Evolutionary conservation across 2,113 vertebrate genomes (phyloP), one percentile per base, ranked within the genome.

Genomic region (Oriolus oriolus): DNA sequence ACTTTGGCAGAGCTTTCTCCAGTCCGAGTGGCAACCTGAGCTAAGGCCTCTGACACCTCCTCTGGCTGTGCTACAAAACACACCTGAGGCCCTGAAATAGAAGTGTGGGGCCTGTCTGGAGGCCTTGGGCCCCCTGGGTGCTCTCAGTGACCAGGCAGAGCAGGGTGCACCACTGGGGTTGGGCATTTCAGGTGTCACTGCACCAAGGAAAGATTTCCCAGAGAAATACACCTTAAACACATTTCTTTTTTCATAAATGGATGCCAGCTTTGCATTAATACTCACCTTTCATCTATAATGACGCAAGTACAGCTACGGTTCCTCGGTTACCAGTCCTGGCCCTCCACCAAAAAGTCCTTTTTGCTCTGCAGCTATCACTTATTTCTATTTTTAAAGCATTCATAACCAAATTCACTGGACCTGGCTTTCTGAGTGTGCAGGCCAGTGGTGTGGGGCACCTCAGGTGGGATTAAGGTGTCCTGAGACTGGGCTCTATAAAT

Each of bases 51-150:
- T 17, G 64, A 22, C 19, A 16, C 9, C 61, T 74, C 47, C 56
- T 61, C 13, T 21, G 39, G 22, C 10, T 54, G 39, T 27, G 23
- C 52, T 23, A 39, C 26, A 86, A 60, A 80, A 50, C 1, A 13
- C 61, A 11, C 57, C 42, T 1, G 5, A 33, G 13, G 13, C 28
- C 33, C 50, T 27, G 31, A 78, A 65, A 47, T 7, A 9, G 0
- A 16, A 30, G 1, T 2, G 16, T 39, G 19, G 2, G 2, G 0
- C 17, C 2, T 3, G 8, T 7, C 19, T 44, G 18, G 54, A n/a
- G n/a, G 22, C 45, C 53, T 11, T 14, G 42, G 28, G 13, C 11
- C 39, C 30, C 49, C 13, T 22, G 56, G 42, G 0, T 7, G 31
- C 1, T 28, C 64, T n/a, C 65, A 39, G 73, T 4, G 20, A 39